Evolutionary conservation across 2,888 invertebrate genomes (phyloP), one percentile per base, ranked within the genome.

Genomic region (Taenaris catops): DNA sequence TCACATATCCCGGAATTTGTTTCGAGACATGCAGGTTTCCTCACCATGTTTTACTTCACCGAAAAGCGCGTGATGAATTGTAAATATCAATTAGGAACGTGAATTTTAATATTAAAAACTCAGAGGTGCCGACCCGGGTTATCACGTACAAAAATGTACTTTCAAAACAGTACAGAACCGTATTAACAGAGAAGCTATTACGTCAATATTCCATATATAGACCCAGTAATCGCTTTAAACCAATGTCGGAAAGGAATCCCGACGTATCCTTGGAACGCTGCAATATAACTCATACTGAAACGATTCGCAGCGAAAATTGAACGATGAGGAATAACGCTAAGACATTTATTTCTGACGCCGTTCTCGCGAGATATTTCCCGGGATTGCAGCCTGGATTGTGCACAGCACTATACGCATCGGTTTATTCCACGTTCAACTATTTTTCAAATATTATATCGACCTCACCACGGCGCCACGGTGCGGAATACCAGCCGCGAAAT

Each of bases 261-360:
- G 23, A 18, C 16, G 20, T 20, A 44, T 33, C 26, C 28, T 34
- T 12, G 16, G 12, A 25, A 12, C 9, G 29, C 25, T 8, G 25
- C 41, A 32, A 37, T 44, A 41, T 41, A 47, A 37, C 32, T 37
- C 34, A 23, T 34, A 26, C 33, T 39, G 41, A 38, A 38, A 34
- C 27, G 27, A 38, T 34, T 41, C 39, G 28, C 24, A 24, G 31
- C 34, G 44, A 45, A 34, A 48, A 51, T 49, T 51, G 51, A 49
- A 49, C 49, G 51, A 46, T 46, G 48, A 43, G 34, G 45, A 45
- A 43, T 46, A 29, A 31, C 44, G 34, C 47, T 48, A 46, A 49
- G 46, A 49, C 47, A 41, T 51, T 46, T 49, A 51, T 51, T 46
- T 38, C 35, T 27, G 28, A 35, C 41, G 28, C 32, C 29, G 25